Base-by-base conservation (phyloP, 2,888 invertebrate genomes). In the Cataglyphis albicans region DNA sequence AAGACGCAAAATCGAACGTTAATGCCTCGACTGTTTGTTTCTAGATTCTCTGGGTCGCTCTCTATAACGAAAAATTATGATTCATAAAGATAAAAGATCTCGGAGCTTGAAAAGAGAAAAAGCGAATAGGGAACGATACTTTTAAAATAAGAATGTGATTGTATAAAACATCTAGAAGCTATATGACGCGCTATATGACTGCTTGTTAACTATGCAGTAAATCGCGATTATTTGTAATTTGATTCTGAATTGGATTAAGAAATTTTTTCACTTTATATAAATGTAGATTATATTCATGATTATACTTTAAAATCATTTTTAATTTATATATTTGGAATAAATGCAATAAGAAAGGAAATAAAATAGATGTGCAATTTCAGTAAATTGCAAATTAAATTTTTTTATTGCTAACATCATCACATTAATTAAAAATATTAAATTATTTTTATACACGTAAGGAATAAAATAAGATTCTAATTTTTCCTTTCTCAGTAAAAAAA, bases 121-220 rank as follows among this genome's bases (percentile, higher is more conserved):
- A 38, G 18, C 4, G 25, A 76, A 9, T 3, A 29, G 15, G 29
- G 52, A 65, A 75, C n/a, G 63, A 21, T 3, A 9, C 6, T 15
- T 12, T 15, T 18, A 32, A 74, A 75, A 25, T 63, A 48, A 63
- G n/a, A 63, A 44, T 3, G 0, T 15, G 44, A 44, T 75, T 1
- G 29, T 18, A 38, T 41, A 41, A 59, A 12, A 57, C 21, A 32
- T 48, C 21, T 55, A 10, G 5, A 32, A n/a, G 29, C 38, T 25
- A 3, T 35, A 38, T 76, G 82, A 87, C 76, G 76, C 68, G 83
- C 81, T 21, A 21, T 21, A 21, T 21, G 21, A 21, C 21, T 38
- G n/a, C 64, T 75, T 63, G 81, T 83, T 75, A 78, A 81, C 57
- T 25, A n/a, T 59, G 32, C 29, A 32, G 10, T 44, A 74, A 72